Conservation (phyloP, 2,888 invertebrate species). For the Leptura quadrifasciata region DNA sequence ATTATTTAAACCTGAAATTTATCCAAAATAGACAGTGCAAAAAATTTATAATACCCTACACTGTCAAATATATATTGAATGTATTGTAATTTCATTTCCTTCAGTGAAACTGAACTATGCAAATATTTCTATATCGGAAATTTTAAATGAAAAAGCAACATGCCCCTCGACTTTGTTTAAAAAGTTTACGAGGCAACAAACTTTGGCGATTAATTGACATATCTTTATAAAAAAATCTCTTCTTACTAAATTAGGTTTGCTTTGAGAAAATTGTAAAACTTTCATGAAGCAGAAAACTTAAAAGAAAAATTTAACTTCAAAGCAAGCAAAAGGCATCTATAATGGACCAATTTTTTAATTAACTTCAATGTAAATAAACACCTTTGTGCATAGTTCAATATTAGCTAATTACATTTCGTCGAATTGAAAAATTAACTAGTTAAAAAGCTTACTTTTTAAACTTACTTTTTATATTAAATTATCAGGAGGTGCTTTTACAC, state of each 20-base stretch:
- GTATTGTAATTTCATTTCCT: too few species aligned
- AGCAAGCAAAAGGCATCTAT: constrained; percentile 13
- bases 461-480: too few species aligned
- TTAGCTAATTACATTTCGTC: too few species aligned
- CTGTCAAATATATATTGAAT: too few species aligned
- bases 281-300: constrained; percentile 33
- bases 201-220: constrained; percentile 25
- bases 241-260: constrained; percentile 22
- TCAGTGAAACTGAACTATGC: too few species aligned
- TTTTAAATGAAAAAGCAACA: constrained; percentile 9
- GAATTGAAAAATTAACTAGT: too few species aligned
- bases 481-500: too few species aligned
- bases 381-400: not conserved
- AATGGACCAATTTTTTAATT: not conserved
- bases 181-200: constrained; percentile 6
- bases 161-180: not conserved
- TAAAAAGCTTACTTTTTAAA: too few species aligned
- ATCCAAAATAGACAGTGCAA: too few species aligned
- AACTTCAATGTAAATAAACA: not conserved
- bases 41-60: too few species aligned
- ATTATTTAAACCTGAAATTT: too few species aligned
- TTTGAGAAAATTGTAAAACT: constrained; percentile 33
- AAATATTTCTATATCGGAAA: not conserved
- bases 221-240: constrained; percentile 20
- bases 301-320: constrained; percentile 17